Conservation (phyloP, 2,113 vertebrate genomes). For the Phaethon lepturus region DNA sequence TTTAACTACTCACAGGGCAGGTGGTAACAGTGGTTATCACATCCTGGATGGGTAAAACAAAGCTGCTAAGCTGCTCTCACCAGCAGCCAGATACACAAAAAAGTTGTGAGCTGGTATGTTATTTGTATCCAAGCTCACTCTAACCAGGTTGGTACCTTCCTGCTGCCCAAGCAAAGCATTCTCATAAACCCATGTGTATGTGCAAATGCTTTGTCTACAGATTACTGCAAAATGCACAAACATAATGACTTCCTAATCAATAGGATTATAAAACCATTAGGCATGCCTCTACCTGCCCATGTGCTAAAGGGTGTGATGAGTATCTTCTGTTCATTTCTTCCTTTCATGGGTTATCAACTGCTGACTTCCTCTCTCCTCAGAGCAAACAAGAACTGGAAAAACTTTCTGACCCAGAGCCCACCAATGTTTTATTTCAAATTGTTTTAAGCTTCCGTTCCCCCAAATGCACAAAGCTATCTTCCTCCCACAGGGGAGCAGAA, state of each 20-base stretch:
- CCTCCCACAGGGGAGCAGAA: not conserved
- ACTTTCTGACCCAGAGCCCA: not conserved
- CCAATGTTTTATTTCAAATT: not conserved
- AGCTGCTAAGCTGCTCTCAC: not conserved
- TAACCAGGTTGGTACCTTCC: not conserved
- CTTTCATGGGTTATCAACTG: not conserved
- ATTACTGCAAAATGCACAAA: not conserved
- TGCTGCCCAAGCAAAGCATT: not conserved
- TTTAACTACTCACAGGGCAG: not conserved
- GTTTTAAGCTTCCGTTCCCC: not conserved
- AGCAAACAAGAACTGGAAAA: not conserved
- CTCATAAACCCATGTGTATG: not conserved
- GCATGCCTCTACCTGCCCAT: not conserved
- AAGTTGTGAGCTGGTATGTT: not conserved
- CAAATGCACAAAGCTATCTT: not conserved
- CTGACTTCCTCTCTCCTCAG: not conserved
- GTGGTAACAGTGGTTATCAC: not conserved
- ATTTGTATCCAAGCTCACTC: not conserved
- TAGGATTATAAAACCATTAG: not conserved
- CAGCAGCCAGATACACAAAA: not conserved
- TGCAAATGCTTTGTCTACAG: not conserved
- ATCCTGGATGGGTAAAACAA: not conserved
- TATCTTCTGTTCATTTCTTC: not conserved
- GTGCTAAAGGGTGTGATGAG: not conserved
- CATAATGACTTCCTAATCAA: not conserved